Percentiles rank a stretch among this genome's conserved stretches.
phyloP scores from a whole-genome alignment of 2,888 invertebrate species.

The Malachius bipustulatus region DNA sequence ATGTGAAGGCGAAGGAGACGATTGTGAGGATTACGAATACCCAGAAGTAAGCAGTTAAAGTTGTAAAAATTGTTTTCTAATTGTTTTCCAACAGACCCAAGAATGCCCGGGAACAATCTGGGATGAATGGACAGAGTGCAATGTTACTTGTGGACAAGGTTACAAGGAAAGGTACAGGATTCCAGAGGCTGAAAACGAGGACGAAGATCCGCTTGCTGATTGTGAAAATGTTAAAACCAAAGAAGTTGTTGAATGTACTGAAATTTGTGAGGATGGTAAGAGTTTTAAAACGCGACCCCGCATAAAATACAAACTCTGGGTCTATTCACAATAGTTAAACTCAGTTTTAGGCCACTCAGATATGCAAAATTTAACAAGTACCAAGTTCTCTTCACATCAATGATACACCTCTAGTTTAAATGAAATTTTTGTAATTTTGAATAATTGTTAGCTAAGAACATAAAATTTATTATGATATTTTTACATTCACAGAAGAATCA shows the following conservation, averaged over 20 bases:
- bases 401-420: no score
- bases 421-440: no score
- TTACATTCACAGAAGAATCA: no score
- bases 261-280: constrained; percentile 18
- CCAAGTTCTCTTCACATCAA: no score
- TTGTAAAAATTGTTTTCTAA: no score
- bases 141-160: constrained; percentile 62
- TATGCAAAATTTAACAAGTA: no score
- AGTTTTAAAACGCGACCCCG: not conserved
- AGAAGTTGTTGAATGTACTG: constrained; percentile 27
- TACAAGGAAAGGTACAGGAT: constrained; percentile 43
- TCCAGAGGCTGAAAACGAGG: constrained; percentile 20
- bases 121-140: constrained; percentile 68
- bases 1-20: constrained; percentile 30
- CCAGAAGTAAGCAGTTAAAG: not conserved
- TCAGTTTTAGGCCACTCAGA: no score
- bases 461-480: no score
- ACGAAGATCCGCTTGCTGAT: constrained; percentile 13
- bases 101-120: constrained; percentile 54
- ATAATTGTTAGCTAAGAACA: no score
- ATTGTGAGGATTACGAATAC: constrained; percentile 26
- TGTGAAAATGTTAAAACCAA: constrained; percentile 29
- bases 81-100: constrained; percentile 14
- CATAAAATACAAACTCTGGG: constrained; percentile 1
- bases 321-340: no score